Conservation (phyloP, 2,113 vertebrate genomes). For the Bufo gargarizans region DNA sequence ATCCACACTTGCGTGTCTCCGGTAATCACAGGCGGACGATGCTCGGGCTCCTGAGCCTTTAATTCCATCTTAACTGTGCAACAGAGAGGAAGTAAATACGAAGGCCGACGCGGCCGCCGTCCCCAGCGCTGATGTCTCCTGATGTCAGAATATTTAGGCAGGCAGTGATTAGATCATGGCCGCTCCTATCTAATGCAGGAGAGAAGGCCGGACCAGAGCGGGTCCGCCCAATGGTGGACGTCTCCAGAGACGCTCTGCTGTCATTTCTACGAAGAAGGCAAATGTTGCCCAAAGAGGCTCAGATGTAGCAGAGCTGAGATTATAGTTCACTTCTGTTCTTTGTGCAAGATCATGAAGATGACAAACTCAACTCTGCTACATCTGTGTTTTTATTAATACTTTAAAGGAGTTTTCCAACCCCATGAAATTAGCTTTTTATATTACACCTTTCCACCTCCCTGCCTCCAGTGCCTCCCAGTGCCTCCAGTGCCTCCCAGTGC, state of each 20-base stretch:
- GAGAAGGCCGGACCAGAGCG: slow-evolving; percentile 70
- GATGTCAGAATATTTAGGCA: slow-evolving; percentile 83
- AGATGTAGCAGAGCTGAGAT: background rate
- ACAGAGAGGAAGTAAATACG: slow-evolving; percentile 84
- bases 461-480: too few relatives aligned
- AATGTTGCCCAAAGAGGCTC: background rate
- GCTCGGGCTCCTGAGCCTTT: slow-evolving; percentile 77
- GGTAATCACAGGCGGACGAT: slow-evolving; percentile 78
- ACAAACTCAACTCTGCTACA: too few relatives aligned
- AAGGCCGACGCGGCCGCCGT: slow-evolving; percentile 79
- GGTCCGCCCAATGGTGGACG: slow-evolving; percentile 70
- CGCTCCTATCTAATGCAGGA: slow-evolving; percentile 77
- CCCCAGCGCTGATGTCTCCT: slow-evolving; percentile 82
- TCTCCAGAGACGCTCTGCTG: slow-evolving; percentile 70
- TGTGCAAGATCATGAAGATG: too few relatives aligned
- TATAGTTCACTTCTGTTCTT: too few relatives aligned
- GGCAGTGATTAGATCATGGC: slow-evolving; percentile 77
- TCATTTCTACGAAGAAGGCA: background rate
- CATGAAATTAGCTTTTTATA: too few relatives aligned
- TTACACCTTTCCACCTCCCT: too few relatives aligned
- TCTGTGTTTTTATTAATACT: too few relatives aligned
- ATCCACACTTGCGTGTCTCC: slow-evolving; percentile 79
- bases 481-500: too few relatives aligned
- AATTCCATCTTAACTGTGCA: slow-evolving; percentile 80
- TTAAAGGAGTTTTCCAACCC: too few relatives aligned